These are phyloP conservation scores for Trididemnum miniatum DNA, from an alignment of 23 tunicate species.

Conservation along the genomic window DNA sequence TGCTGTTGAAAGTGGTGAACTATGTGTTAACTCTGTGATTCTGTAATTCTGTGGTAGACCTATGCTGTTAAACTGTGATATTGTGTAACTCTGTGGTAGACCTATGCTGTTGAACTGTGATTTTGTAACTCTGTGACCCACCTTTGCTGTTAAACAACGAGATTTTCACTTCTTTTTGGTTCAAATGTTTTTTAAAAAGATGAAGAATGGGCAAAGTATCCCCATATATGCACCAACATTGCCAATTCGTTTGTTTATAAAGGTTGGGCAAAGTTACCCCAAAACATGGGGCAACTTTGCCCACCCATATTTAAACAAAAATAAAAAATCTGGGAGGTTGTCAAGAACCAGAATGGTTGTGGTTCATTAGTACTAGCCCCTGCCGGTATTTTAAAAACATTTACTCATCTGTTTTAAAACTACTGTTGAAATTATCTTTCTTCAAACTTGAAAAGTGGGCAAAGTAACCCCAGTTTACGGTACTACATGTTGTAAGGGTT, in stretches of 20 bases:
- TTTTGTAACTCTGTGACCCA: background rate
- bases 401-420: background rate
- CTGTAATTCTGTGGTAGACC: background rate
- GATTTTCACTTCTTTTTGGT: background rate
- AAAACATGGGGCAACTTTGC: slow-evolving; percentile 20
- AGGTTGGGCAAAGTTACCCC: background rate
- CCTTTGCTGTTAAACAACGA: background rate
- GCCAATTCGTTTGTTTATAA: background rate
- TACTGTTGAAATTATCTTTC: background rate
- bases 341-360: background rate
- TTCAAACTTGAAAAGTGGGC: slow-evolving; percentile 11
- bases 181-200: background rate
- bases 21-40: background rate
- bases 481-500: too few species aligned
- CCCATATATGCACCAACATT: background rate
- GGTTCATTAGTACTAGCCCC: background rate
- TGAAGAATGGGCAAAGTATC: background rate
- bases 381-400: background rate
- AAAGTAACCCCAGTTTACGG: slow-evolving; percentile 9
- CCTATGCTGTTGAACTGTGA: background rate
- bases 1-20: background rate
- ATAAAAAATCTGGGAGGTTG: background rate
- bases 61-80: background rate
- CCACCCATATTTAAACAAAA: slow-evolving; percentile 3
- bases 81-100: background rate